Conservation (phyloP, 2,888 invertebrate genomes). For the Dromius quadrimaculatus region DNA sequence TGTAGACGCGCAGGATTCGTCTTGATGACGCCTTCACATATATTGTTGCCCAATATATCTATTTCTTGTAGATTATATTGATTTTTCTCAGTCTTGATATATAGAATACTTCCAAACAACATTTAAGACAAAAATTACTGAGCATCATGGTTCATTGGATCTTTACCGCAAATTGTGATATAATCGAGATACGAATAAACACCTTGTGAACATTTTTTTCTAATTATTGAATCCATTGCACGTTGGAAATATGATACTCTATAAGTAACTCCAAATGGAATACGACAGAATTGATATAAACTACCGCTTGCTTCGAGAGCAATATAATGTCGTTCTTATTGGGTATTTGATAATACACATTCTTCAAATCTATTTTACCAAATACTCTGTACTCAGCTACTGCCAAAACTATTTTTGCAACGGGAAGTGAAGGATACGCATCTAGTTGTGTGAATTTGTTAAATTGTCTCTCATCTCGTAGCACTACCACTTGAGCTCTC, state of each 20-base stretch:
- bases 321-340: too few species aligned
- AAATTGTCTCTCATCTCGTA: neutral
- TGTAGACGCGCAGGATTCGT: slow-evolving; percentile 2
- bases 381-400: too few species aligned
- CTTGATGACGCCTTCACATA: neutral
- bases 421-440: neutral
- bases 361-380: too few species aligned
- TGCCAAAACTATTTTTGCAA: too few species aligned
- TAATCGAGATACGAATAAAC: slow-evolving; percentile 43
- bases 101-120: neutral
- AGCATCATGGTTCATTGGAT: slow-evolving; percentile 41
- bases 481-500: neutral
- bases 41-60: neutral
- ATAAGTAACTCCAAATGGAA: slow-evolving; percentile 22
- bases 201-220: slow-evolving; percentile 28
- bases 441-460: neutral
- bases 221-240: slow-evolving; percentile 30
- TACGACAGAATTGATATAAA: slow-evolving; percentile 15
- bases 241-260: slow-evolving; percentile 22
- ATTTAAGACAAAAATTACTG: slow-evolving; percentile 11
- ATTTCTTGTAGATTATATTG: too few species aligned
- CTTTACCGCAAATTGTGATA: slow-evolving; percentile 32
- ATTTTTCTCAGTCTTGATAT: neutral
- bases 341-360: too few species aligned
- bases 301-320: slow-evolving; percentile 9